Conservation (phyloP, 64 coral and sea anemone species). For the Actinia equina region DNA sequence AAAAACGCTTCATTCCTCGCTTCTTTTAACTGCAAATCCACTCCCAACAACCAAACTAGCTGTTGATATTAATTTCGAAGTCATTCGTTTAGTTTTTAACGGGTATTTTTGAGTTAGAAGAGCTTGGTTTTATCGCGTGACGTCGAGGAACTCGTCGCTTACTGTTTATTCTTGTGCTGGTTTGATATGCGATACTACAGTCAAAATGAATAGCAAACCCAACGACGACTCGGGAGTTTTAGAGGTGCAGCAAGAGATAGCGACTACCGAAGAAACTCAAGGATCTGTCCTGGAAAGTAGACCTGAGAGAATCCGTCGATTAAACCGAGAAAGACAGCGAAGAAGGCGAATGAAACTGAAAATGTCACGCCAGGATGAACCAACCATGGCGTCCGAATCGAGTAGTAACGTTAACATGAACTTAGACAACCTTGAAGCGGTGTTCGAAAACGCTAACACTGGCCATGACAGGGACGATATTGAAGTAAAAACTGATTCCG, state of each 20-base stretch:
- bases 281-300: slow-evolving; percentile 62
- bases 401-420: slow-evolving; percentile 92
- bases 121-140: slow-evolving; percentile 78
- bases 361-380: slow-evolving; percentile 96
- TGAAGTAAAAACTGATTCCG: slow-evolving; percentile 44
- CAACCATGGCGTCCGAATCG: slow-evolving; percentile 48
- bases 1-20: slow-evolving; percentile 42
- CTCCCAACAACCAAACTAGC: slow-evolving; percentile 32
- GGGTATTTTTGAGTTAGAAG: slow-evolving; percentile 46
- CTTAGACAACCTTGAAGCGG: slow-evolving; percentile 69
- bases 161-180: slow-evolving; percentile 88
- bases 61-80: slow-evolving; percentile 1
- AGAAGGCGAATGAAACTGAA: slow-evolving; percentile 97
- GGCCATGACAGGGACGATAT: slow-evolving; percentile 44
- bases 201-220: slow-evolving; percentile 96
- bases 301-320: slow-evolving; percentile 87
- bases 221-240: slow-evolving; percentile 70
- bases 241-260: slow-evolving; percentile 39
- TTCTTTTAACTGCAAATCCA: slow-evolving; percentile 37
- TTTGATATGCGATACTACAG: slow-evolving; percentile 97
- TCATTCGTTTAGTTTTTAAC: slow-evolving; percentile 3
- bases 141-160: slow-evolving; percentile 69
- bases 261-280: slow-evolving; percentile 50
- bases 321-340: slow-evolving; percentile 94
- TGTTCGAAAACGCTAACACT: slow-evolving; percentile 53